Conservation (phyloP, 2,113 vertebrate species). For the Rutilus rutilus region DNA sequence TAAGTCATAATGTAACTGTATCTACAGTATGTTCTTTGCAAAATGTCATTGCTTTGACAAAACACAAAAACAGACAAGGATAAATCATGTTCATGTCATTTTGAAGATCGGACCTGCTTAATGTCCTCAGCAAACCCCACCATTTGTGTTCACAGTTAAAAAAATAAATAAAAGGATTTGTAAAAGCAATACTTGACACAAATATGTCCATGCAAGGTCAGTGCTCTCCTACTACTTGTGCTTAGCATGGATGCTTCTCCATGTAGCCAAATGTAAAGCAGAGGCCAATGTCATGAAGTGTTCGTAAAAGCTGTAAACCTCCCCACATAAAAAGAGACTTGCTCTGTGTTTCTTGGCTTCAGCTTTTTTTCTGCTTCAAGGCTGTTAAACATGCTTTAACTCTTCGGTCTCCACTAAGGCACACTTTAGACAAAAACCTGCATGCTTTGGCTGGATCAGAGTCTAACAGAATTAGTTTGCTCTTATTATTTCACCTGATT, state of each 20-base stretch:
- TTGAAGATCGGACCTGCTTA: neutral
- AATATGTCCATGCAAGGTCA: slow-evolving; percentile 24
- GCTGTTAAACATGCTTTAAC: slow-evolving; percentile 55
- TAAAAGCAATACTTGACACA: slow-evolving; percentile 54
- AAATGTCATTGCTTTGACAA: neutral
- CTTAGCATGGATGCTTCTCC: slow-evolving; percentile 32
- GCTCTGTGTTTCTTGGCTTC: slow-evolving; percentile 54
- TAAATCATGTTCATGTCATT: slow-evolving; percentile 1
- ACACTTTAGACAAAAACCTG: slow-evolving; percentile 68
- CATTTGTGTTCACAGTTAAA: slow-evolving; percentile 1
- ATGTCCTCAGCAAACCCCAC: neutral
- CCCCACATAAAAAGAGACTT: slow-evolving; percentile 43
- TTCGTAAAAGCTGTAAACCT: slow-evolving; percentile 44
- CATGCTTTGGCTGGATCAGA: slow-evolving; percentile 69
- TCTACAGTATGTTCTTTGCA: neutral
- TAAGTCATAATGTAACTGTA: slow-evolving; percentile 1
- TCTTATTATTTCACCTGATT: slow-evolving; percentile 63
- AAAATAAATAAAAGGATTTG: slow-evolving; percentile 1
- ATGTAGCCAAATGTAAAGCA: slow-evolving; percentile 44
- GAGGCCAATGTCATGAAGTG: slow-evolving; percentile 44
- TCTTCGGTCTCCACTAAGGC: slow-evolving; percentile 25
- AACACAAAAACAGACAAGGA: slow-evolving; percentile 18
- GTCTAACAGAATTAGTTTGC: slow-evolving; percentile 61
- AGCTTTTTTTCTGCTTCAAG: slow-evolving; percentile 55
- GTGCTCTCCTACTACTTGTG: slow-evolving; percentile 8